A percentile compares a stretch with the other conserved stretches of the same genome.
Evolutionary conservation across 2,113 vertebrate genomes (phyloP).

Genomic region (Porphyrio hochstetteri): DNA sequence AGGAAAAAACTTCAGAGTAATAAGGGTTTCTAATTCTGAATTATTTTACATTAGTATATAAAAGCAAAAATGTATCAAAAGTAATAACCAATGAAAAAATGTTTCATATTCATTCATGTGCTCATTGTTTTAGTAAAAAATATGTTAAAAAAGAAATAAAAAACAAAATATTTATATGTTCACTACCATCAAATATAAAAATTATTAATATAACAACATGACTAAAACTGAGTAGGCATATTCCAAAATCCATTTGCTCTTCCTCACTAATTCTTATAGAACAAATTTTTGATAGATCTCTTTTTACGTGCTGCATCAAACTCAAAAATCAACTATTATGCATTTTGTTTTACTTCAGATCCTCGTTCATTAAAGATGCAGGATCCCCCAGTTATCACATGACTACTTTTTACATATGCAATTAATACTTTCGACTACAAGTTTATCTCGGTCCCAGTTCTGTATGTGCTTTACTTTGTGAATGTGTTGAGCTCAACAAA

Average conservation of each 20-base stretch:
- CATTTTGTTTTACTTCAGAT: background rate
- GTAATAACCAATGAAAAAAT: background rate
- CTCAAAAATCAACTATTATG: background rate
- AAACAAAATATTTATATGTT: background rate
- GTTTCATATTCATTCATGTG: background rate
- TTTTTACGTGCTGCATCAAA: background rate
- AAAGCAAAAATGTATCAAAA: background rate
- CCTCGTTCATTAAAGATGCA: background rate
- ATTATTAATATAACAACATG: background rate
- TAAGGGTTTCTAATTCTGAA: background rate
- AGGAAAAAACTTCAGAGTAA: background rate
- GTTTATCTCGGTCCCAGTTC: background rate
- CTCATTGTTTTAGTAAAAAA: background rate
- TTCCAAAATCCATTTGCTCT: background rate
- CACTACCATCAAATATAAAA: background rate
- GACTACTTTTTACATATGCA: background rate
- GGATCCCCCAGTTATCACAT: background rate
- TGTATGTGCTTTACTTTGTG: background rate
- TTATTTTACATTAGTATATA: rapidly evolving
- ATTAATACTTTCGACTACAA: background rate
- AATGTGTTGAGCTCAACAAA: background rate
- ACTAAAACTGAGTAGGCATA: background rate
- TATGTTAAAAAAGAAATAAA: background rate
- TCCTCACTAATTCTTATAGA: background rate
- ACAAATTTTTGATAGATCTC: background rate